Evolutionary conservation across 2,797 vertebrate genomes (phyloP).

Genomic region (Eulemur albifrons): DNA sequence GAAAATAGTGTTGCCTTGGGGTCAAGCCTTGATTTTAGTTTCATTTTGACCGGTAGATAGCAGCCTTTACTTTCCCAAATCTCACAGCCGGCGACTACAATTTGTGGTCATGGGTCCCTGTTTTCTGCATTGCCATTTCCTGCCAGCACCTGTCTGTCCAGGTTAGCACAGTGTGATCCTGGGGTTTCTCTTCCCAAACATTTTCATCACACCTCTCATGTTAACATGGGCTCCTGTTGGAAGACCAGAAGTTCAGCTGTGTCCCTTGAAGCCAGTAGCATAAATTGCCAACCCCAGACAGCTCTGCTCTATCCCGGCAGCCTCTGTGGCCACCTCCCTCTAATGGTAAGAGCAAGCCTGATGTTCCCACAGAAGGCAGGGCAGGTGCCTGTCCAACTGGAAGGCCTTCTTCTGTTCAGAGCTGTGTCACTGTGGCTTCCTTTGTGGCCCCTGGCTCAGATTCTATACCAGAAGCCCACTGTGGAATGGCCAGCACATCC

Average conservation of each 20-base stretch:
- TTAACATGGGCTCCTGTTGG: background rate
- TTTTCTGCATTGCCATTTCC: too few species aligned
- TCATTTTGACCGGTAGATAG: background rate
- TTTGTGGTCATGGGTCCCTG: accelerated
- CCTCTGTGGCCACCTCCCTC: background rate
- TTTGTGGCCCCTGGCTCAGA: background rate
- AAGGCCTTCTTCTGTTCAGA: background rate
- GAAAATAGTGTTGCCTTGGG: background rate
- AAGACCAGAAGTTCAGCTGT: background rate
- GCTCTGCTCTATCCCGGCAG: background rate
- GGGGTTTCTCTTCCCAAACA: background rate
- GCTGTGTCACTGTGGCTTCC: too few species aligned
- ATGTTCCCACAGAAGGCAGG: background rate
- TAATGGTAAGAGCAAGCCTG: too few species aligned
- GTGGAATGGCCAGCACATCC: accelerated
- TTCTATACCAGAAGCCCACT: accelerated
- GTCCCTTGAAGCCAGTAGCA: background rate
- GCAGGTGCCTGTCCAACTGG: too few species aligned
- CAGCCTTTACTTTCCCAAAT: background rate
- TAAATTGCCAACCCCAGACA: background rate
- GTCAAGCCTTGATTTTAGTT: background rate
- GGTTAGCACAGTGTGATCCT: background rate
- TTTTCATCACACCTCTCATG: background rate
- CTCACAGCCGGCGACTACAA: too few species aligned
- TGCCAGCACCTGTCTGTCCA: background rate